Conservation (phyloP, 2,113 vertebrate species). For the Bambusicola thoracicus region DNA sequence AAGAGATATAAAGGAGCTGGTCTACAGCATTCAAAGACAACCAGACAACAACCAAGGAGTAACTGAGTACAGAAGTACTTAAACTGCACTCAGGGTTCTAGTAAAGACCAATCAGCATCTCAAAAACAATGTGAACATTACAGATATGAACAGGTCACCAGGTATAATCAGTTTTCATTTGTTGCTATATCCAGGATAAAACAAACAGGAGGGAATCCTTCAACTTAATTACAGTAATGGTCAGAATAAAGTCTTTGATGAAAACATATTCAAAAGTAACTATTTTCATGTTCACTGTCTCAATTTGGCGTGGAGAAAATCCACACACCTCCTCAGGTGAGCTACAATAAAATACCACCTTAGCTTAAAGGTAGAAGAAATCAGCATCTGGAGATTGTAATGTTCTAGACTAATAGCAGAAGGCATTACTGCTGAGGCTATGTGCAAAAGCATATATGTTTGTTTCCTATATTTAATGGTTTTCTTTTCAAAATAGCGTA, state of each 20-base stretch:
- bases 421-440: not conserved
- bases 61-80: not conserved
- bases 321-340: not conserved
- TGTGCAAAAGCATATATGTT: not conserved
- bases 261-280: not conserved
- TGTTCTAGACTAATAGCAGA: not conserved
- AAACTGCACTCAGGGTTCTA: not conserved
- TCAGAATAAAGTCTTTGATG: not conserved
- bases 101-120: accelerated
- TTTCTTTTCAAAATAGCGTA: not conserved
- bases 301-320: not conserved
- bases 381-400: not conserved
- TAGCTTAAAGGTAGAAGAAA: not conserved
- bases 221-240: not conserved
- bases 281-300: not conserved
- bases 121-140: not conserved
- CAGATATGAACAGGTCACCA: not conserved
- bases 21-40: not conserved
- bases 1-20: not conserved
- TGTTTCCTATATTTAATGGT: not conserved
- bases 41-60: not conserved
- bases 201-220: not conserved
- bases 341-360: not conserved
- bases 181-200: not conserved
- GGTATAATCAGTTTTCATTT: not conserved